These are phyloP conservation scores for Romanogobio albipinnatus DNA, from an alignment of 2,113 vertebrate genomes.

Conservation along the genomic window DNA sequence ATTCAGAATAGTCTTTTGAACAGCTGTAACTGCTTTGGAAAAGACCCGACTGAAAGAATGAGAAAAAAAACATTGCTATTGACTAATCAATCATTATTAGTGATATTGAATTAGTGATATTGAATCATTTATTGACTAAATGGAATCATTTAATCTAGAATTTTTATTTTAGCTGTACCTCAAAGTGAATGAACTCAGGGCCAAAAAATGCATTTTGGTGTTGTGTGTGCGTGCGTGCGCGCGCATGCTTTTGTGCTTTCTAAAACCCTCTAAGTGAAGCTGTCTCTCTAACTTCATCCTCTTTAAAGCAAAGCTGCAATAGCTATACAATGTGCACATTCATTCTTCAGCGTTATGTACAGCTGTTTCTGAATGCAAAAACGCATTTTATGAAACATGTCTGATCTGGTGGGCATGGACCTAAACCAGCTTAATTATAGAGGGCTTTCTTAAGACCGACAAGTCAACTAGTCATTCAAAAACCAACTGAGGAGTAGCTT, in stretches of 20 bases:
- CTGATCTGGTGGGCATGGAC: constrained; percentile 3
- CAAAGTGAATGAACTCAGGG: not conserved
- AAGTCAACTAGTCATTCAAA: constrained; percentile 14
- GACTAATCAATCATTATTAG: not conserved
- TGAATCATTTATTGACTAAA: not conserved
- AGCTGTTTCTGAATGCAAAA: constrained; percentile 1
- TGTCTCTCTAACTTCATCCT: not conserved
- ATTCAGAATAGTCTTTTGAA: no score
- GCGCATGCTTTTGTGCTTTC: no score
- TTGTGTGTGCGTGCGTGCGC: no score
- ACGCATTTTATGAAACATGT: not conserved
- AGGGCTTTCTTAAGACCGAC: not conserved
- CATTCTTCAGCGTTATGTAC: not conserved
- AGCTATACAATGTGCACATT: not conserved
- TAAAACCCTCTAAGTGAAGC: not conserved
- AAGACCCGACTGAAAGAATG: no score
- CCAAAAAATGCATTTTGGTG: not conserved
- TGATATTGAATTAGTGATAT: not conserved
- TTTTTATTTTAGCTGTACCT: not conserved
- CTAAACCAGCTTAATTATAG: constrained; percentile 25
- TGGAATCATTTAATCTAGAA: not conserved
- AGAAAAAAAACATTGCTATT: not conserved
- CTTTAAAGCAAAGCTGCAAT: not conserved
- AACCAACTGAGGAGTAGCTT: not conserved
- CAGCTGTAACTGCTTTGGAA: no score